Evolutionary conservation across 1,140 invertebrate species (phyloP).

Genomic region (Galleria mellonella): DNA sequence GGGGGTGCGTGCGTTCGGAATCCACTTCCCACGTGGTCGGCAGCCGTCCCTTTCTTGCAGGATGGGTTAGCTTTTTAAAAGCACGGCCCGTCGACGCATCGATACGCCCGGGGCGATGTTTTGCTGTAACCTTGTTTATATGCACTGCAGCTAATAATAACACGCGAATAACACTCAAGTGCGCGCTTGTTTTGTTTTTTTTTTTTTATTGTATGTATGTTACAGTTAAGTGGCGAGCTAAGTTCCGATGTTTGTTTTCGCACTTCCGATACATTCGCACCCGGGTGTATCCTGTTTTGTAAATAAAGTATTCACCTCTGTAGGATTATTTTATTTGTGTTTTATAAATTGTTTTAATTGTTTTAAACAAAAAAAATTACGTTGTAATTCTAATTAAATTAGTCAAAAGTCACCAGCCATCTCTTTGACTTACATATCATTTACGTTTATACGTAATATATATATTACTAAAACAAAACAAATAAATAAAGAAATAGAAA

Average conservation of each 20-base stretch:
- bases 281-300: background rate
- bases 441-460: no score
- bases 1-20: constrained; percentile 70
- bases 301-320: no score
- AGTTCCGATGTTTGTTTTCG: constrained; percentile 25
- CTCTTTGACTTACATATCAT: no score
- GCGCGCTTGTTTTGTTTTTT: constrained; percentile 46
- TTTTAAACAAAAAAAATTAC: no score
- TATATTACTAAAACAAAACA: no score
- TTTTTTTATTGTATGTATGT: constrained; percentile 33
- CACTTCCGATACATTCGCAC: constrained; percentile 22
- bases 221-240: constrained; percentile 24
- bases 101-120: constrained; percentile 54
- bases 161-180: constrained; percentile 48
- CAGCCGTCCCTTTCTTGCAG: constrained; percentile 58
- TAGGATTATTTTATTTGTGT: no score
- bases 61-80: constrained; percentile 71
- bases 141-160: constrained; percentile 65
- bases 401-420: no score
- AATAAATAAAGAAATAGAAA: no score
- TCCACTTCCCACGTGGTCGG: constrained; percentile 67
- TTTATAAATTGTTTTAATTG: no score
- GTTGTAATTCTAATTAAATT: no score
- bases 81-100: constrained; percentile 53
- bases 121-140: constrained; percentile 59